Evolutionary conservation across 1,140 invertebrate genomes (phyloP), one percentile per base, ranked within the genome.

Genomic region (Caenorhabditis brenneri): DNA sequence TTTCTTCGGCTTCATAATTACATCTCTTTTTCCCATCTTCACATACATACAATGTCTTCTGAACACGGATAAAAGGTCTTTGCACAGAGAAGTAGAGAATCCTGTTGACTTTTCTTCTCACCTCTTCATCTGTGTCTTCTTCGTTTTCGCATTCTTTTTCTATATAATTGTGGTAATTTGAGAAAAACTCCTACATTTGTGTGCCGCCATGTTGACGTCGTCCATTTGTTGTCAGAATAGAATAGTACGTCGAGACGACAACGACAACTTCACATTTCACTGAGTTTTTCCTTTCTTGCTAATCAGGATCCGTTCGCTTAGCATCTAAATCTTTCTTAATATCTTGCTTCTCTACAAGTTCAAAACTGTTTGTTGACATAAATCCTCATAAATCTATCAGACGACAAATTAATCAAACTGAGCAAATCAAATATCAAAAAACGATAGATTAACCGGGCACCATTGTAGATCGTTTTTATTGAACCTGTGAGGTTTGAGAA

Each of bases 141-240:
- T 36, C 58, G 33, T 36, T 27, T 65, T 36, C 58, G 4, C 36
- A 15, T 74, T 74, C 36, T 42, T 65, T 36, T 39, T 6, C 22
- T 42, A 46, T 74, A 24, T 74, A 74, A 74, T 74, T 74, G 65
- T 74, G 65, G 65, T 74, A 74, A 74, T 74, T 74, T 74, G 65
- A 74, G 65, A 74, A 74, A 74, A 74, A 74, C 65, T 74, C 19
- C 65, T 74, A 74, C 65, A 74, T 74, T 74, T 42, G 36, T 74
- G 58, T 65, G 58, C 19, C 36, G 36, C 9, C 65, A 42, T 74
- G 36, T 74, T 74, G 65, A 74, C 65, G 65, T 42, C 36, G 65
- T 74, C 65, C 65, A 74, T 74, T 74, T 74, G 36, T 74, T 74
- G 19, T 74, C 65, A 74, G 65, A 74, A 74, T 74, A 42, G 36